Conservation (phyloP, 2,113 vertebrate species). For the Pteropus alecto region DNA sequence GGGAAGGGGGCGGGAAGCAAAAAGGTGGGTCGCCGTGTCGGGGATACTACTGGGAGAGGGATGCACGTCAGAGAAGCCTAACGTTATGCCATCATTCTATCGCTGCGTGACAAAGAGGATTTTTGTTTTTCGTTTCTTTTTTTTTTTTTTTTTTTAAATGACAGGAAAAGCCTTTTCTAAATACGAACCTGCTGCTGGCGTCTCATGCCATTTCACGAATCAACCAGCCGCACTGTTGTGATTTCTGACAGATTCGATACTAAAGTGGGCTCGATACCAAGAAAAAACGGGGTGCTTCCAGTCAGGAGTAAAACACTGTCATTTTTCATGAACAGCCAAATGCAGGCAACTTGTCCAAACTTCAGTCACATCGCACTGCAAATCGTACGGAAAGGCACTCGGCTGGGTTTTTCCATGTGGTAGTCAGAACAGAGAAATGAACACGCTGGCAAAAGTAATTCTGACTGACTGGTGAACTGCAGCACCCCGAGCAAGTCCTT, state of each 20-base stretch:
- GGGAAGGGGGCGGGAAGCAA: slow-evolving; percentile 11
- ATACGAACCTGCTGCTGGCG: background rate
- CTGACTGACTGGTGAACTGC: slow-evolving; percentile 23
- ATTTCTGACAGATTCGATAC: slow-evolving; percentile 19
- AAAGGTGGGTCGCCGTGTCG: slow-evolving; percentile 29
- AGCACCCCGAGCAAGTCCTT: slow-evolving; percentile 14
- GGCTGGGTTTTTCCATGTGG: slow-evolving; percentile 45
- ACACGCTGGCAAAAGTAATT: slow-evolving; percentile 70
- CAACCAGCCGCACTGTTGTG: background rate
- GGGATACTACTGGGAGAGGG: background rate
- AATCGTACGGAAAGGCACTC: slow-evolving; percentile 43
- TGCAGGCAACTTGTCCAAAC: slow-evolving; percentile 73
- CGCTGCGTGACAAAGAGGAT: background rate
- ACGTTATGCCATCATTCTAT: background rate
- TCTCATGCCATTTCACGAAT: background rate
- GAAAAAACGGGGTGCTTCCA: slow-evolving; percentile 13
- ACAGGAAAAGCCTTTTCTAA: slow-evolving; percentile 53
- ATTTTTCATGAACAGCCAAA: slow-evolving; percentile 59
- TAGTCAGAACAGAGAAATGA: slow-evolving; percentile 63
- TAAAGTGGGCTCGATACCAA: background rate
- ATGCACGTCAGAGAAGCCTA: background rate
- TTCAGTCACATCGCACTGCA: slow-evolving; percentile 51
- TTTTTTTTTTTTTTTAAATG: background rate
- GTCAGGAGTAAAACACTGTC: slow-evolving; percentile 29
- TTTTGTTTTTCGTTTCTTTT: background rate